Evolutionary conservation across 1,140 invertebrate species (phyloP).

Genomic region (Tigriopus japonicus): DNA sequence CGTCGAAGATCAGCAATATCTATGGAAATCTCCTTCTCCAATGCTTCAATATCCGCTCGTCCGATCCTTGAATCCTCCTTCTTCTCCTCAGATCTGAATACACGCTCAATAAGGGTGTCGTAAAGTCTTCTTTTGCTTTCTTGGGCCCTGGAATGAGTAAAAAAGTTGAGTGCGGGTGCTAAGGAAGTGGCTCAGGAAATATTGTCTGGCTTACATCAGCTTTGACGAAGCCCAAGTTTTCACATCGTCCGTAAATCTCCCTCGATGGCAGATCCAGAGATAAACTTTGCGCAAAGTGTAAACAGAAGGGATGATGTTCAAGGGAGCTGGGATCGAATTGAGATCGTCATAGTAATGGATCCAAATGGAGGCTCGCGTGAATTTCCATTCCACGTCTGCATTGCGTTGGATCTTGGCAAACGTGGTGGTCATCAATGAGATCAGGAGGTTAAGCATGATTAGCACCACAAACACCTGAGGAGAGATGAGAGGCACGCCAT

Average conservation of each 20-base stretch:
- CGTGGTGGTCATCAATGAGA: slow-evolving; percentile 8
- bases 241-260: too few relatives aligned
- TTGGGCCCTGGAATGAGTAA: not conserved
- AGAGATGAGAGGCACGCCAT: not conserved
- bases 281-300: slow-evolving; percentile 1
- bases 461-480: slow-evolving; percentile 7
- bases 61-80: not conserved
- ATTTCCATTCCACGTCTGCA: slow-evolving; percentile 19
- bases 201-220: too few relatives aligned
- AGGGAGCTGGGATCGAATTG: slow-evolving; percentile 17
- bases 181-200: too few relatives aligned
- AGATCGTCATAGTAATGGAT: slow-evolving; percentile 18
- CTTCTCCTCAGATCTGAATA: not conserved
- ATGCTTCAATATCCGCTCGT: not conserved
- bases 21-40: not conserved
- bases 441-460: slow-evolving; percentile 2
- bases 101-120: not conserved
- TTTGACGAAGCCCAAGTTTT: too few relatives aligned
- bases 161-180: too few relatives aligned
- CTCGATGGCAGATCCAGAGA: too few relatives aligned
- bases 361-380: slow-evolving; percentile 18
- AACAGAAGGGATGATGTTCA: slow-evolving; percentile 19
- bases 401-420: slow-evolving; percentile 16
- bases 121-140: not conserved
- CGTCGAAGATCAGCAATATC: not conserved